Base-by-base conservation (phyloP, 1,140 invertebrate species). In the Palaemon carinicauda region DNA sequence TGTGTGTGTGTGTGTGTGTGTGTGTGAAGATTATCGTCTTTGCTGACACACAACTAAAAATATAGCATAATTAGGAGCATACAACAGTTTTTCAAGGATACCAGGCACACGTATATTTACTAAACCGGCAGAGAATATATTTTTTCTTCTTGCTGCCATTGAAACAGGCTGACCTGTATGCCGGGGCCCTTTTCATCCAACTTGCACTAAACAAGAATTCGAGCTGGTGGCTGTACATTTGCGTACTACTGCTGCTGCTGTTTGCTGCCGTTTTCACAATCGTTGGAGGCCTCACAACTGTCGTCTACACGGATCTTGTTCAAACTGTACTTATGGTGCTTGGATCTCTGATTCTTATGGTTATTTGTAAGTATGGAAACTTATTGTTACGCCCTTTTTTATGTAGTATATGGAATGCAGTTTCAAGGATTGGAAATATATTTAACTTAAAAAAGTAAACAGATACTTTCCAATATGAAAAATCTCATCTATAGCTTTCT, bases 271-370 rank as follows among this genome's bases (percentile, higher is more conserved):
- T 94, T 5, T 93, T 93, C 88, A 93, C 93, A 3, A 91, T 92
- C 50, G 90, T 90, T 31, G 92, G 93, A 73, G 93, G 93, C n/a
- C 90, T 94, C 50, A 92, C 92, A 15, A 92, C 93, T 80, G 93
- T 94, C 7, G 94, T 94, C 51, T 94, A 92, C 92, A 94, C 93
- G 14, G 93, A 94, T 89, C 92, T 92, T 88, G 92, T 93, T 5
- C 93, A 94, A 89, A 93, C 93, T 1, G 89, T 94, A 85, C 92
- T 94, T 50, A 94, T 94, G 93, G 89, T 94, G 9, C 90, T 92
- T 87, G 93, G 93, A 69, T 92, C 93, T 3, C 91, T 93, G 80
- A 91, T 93, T 82, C 92, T 94, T 7, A 92, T 93, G 91, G 90
- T 92, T 17, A 86, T 80, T 50, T 80, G 89, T 89, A 69, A 82